Evolutionary conservation across 2,113 vertebrate species (phyloP), one percentile per base, ranked within the genome.

Genomic region (Micromys minutus): DNA sequence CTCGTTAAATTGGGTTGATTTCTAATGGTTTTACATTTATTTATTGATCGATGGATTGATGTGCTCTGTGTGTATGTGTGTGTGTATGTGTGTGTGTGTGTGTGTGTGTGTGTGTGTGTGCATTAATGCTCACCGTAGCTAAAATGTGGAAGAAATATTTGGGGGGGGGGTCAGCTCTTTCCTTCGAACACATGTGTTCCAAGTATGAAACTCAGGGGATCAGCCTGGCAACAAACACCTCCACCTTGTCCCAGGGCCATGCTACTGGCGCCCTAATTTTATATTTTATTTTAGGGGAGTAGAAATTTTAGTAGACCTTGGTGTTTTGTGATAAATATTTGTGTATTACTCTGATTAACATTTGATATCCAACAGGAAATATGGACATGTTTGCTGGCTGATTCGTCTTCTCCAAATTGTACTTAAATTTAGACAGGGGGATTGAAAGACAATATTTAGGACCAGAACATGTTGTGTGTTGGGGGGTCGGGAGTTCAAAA

Each of bases 281-380:
- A 83, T 36, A 52, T 22, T 85, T 81, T 67, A 50, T 72, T 72
- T 81, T 71, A 50, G 42, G 21, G n/a, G 17, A 90, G n/a, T 45
- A 72, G 90, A 92, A 34, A 5, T 65, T 7, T 45, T 61, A 11
- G 7, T 21, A 87, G 34, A 34, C 1, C 31, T 77, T 87, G 42
- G 26, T 81, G 21, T 77, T 87, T 47, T 63, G 45, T 24, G 24
- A 61, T 89, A 31, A 77, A 63, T 61, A 31, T 36, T 71, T 59
- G 45, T 50, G 36, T 7, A 42, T 76, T 63, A 26, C 9, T 5
- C 39, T 29, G 67, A 59, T 71, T 61, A 86, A 61, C 15, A 67
- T 69, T 80, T 84, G 85, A 39, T 93, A 65, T 13, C 50, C 45
- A 91, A 67, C 16, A 91, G 71, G 75, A 96, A 87, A 94, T 85